phyloP scores from a whole-genome alignment of 2,113 vertebrate genomes.

The Lepisosteus oculatus region DNA sequence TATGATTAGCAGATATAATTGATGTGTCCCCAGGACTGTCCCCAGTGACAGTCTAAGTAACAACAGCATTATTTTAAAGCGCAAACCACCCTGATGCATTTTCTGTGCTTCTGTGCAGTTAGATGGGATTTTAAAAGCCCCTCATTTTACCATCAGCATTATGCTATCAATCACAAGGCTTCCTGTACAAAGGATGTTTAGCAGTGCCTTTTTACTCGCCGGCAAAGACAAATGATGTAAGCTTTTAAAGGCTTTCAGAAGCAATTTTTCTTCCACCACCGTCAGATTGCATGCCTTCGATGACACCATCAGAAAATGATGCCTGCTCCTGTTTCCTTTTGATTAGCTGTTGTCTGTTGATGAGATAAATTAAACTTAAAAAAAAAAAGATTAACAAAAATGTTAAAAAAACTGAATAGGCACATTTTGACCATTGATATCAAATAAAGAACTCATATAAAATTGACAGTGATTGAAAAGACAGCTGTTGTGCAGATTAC shows the following conservation, averaged over 20 bases:
- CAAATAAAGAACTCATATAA: too few species aligned
- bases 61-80: slow-evolving; percentile 8
- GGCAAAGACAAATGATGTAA: slow-evolving; percentile 9
- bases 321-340: slow-evolving; percentile 32
- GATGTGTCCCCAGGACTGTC: background rate
- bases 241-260: slow-evolving; percentile 22
- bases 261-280: background rate
- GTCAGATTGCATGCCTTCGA: slow-evolving; percentile 17
- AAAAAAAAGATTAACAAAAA: slow-evolving; percentile 40
- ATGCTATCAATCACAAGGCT: slow-evolving; percentile 5
- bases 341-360: slow-evolving; percentile 43
- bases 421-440: too few species aligned
- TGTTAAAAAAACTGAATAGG: slow-evolving; percentile 9
- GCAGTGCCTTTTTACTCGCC: background rate
- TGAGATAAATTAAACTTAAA: slow-evolving; percentile 42
- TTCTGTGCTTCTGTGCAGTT: background rate
- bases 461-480: too few species aligned
- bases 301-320: slow-evolving; percentile 36
- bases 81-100: background rate
- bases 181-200: slow-evolving; percentile 5
- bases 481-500: too few species aligned
- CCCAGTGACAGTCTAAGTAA: background rate
- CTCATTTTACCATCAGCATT: slow-evolving; percentile 11
- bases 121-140: slow-evolving; percentile 11
- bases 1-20: background rate